Base-by-base conservation (phyloP, 2,888 invertebrate species). In the Exocentrus adspersus region DNA sequence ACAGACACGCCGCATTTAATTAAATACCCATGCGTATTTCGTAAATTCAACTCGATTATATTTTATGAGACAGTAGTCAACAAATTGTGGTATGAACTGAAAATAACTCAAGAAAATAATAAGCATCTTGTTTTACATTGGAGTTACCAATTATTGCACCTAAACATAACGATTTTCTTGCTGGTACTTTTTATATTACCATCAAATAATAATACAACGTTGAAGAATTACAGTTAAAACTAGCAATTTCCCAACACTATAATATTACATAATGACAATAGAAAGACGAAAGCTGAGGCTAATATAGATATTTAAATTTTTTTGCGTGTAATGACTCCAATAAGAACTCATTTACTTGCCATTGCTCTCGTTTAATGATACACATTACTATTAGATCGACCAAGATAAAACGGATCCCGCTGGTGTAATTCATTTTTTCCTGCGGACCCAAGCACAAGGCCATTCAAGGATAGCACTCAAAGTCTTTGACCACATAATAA, bases 341-440 rank as follows among this genome's bases (percentile, higher is more conserved):
- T 14, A 17, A 21, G 16, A 48, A 21, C 46, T 5, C 24, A 48
- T 16, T 48, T 14, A 28, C 28, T 28, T 28, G 17, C 16, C 28
- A 28, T 28, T 28, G 28, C 28, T 48, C 17, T 28, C 48, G 14
- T 48, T 48, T 48, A 48, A 28, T 28, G 37, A 37, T 12, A 48
- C 16, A 30, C 17, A 48, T 48, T 48, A 48, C 20, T 48, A 28
- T 16, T 48, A 48, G 48, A 48, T 16, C 28, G 48, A 48, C 14
- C 16, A 48, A 14, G 6, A 24, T 28, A 46, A 48, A 48, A 46
- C 10, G 14, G 17, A 14, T 14, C 10, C 28, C 28, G 28, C 28
- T 17, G 28, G 20, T 20, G 19, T n/a, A 19, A 45, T 20, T 20
- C 12, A 28, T 16, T 48, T 48, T 48, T 48, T 48, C 14, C 16